A percentile compares a stretch with the other conserved stretches of the same genome.
These are phyloP conservation scores for Leptinotarsa texana DNA, from an alignment of 1,140 invertebrate species.

Conservation along the genomic window DNA sequence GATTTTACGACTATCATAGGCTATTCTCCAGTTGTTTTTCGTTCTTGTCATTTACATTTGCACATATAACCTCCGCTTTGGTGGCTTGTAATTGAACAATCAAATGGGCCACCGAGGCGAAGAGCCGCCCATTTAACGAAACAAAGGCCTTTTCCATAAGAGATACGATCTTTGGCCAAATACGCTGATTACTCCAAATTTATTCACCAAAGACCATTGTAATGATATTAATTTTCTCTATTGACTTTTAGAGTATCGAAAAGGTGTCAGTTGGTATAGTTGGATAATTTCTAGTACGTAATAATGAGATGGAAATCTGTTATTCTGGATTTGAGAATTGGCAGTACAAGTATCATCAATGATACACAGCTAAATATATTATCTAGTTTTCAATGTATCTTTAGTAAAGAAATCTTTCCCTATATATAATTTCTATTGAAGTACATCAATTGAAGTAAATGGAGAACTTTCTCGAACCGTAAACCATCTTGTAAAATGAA, in stretches of 20 bases:
- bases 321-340: no score
- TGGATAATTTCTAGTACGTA: neutral
- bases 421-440: no score
- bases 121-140: slow-evolving; percentile 20
- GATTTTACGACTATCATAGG: no score
- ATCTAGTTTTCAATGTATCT: no score
- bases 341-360: no score
- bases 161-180: slow-evolving; percentile 18
- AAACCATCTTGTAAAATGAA: no score
- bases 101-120: slow-evolving; percentile 11
- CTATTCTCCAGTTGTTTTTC: no score
- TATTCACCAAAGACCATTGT: slow-evolving; percentile 22
- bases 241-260: neutral
- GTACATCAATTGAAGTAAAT: neutral
- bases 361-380: no score
- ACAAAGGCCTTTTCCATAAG: slow-evolving; percentile 20
- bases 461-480: neutral
- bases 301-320: no score
- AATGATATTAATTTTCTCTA: slow-evolving; percentile 1
- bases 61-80: neutral
- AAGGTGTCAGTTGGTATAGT: neutral
- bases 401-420: no score
- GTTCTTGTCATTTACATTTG: no score
- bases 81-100: slow-evolving; percentile 23
- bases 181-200: slow-evolving; percentile 24